Evolutionary conservation across 2,888 invertebrate species (phyloP).

Genomic region (Oscheius myriophilus): DNA sequence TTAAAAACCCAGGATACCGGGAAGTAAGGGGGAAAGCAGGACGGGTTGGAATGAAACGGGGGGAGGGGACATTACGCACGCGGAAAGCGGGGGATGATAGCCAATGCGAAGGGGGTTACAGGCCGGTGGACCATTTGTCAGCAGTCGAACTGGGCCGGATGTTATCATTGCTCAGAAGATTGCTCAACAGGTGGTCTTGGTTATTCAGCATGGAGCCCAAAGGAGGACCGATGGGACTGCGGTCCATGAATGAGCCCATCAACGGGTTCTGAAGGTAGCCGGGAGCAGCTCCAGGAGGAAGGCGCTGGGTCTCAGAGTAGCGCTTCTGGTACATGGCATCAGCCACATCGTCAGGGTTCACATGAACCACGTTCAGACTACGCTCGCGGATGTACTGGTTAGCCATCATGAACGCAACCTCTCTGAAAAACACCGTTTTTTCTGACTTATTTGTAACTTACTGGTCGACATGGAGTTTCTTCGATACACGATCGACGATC

Average conservation of each 20-base stretch:
- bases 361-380: slow-evolving; percentile 3
- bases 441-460: not conserved
- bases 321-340: slow-evolving; percentile 23
- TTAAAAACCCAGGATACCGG: slow-evolving; percentile 22
- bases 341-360: slow-evolving; percentile 15
- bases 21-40: slow-evolving; percentile 3
- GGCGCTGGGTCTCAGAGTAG: slow-evolving; percentile 8
- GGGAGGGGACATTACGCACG: slow-evolving; percentile 1
- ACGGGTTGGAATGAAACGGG: slow-evolving; percentile 1
- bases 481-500: slow-evolving; percentile 1
- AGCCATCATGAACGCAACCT: slow-evolving; percentile 7
- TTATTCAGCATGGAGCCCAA: not conserved
- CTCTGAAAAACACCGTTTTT: slow-evolving; percentile 10
- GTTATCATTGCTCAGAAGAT: slow-evolving; percentile 19
- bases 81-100: not conserved
- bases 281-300: slow-evolving; percentile 39
- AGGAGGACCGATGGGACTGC: slow-evolving; percentile 16
- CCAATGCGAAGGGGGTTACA: not conserved
- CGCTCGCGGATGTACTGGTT: slow-evolving; percentile 13
- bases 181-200: slow-evolving; percentile 15
- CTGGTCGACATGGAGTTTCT: slow-evolving; percentile 25
- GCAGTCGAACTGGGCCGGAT: slow-evolving; percentile 15
- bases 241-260: slow-evolving; percentile 27
- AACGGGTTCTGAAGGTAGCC: slow-evolving; percentile 33
- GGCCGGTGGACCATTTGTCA: slow-evolving; percentile 24